Evolutionary conservation across 2,797 vertebrate species (phyloP), one percentile per base, ranked within the genome.

Genomic region (Takifugu ocellatus): DNA sequence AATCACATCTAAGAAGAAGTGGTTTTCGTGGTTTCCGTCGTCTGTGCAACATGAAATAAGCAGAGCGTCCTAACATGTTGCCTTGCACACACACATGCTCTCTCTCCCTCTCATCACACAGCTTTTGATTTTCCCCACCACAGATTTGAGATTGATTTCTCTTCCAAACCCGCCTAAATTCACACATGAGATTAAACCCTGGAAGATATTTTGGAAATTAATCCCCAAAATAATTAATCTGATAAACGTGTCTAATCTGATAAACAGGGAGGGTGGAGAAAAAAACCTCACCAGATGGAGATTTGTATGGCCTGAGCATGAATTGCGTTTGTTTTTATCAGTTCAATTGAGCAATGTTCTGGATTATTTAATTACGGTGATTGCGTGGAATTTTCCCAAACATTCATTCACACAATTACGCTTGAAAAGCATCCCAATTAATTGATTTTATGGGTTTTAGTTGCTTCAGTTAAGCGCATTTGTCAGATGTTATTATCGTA

Each of bases 311-410:
- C 57, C 56, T 63, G 59, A 50, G 52, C 66, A 72, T 70, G 7
- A 21, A 43, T 44, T 59, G 27, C 36, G 54, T 48, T 24, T 36
- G 25, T 36, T 59, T 75, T 66, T 43, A 51, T 48, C 53, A 60
- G 69, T 77, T 79, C 59, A 72, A 58, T 33, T 75, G 68, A 68
- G 63, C 58, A 61, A 50, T 48, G 58, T 55, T 57, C 57, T 8
- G 72, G 84, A 85, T 87, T 87, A 88, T 85, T 79, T 78, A 58
- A 87, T 87, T 86, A 82, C 48, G 59, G 55, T 82, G 77, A 87
- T 86, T 85, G 70, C 68, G 54, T 33, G 61, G 67, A 57, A 63
- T 78, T 85, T 82, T 51, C 61, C 56, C 57, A 79, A 79, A 72
- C 74, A 68, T 45, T 72, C 26, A 82, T 73, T 75, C 49, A 7